Conservation (phyloP, 2,113 vertebrate genomes). For the Gymnarchus niloticus region DNA sequence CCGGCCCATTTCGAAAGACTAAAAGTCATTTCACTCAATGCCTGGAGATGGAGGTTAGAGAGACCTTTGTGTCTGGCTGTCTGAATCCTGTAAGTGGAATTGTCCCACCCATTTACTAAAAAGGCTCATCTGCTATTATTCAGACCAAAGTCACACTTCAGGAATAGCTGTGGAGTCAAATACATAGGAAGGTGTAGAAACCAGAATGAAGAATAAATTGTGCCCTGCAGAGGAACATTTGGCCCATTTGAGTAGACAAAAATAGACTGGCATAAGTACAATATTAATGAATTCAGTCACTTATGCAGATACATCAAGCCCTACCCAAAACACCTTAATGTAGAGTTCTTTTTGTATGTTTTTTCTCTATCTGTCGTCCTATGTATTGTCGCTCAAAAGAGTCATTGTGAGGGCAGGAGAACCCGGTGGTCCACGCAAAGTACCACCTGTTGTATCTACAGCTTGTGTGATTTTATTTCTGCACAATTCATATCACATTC, state of each 20-base stretch:
- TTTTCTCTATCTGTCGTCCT: neutral
- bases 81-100: neutral
- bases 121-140: neutral
- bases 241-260: neutral
- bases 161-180: neutral
- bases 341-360: too few relatives aligned
- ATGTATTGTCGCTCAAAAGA: neutral
- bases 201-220: neutral
- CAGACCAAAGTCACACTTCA: neutral
- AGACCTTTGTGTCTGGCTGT: neutral
- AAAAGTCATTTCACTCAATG: neutral
- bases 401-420: neutral
- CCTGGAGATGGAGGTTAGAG: neutral
- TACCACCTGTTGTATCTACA: neutral
- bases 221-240: neutral
- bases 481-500: neutral
- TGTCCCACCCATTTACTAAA: neutral
- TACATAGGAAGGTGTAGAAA: neutral
- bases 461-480: neutral
- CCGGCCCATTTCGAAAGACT: neutral
- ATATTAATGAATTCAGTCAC: neutral
- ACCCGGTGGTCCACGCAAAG: neutral
- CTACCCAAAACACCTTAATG: neutral
- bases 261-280: neutral
- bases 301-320: too few relatives aligned